Evolutionary conservation across 2,888 invertebrate genomes (phyloP), one percentile per base, ranked within the genome.

Genomic region (Protula sp.): DNA sequence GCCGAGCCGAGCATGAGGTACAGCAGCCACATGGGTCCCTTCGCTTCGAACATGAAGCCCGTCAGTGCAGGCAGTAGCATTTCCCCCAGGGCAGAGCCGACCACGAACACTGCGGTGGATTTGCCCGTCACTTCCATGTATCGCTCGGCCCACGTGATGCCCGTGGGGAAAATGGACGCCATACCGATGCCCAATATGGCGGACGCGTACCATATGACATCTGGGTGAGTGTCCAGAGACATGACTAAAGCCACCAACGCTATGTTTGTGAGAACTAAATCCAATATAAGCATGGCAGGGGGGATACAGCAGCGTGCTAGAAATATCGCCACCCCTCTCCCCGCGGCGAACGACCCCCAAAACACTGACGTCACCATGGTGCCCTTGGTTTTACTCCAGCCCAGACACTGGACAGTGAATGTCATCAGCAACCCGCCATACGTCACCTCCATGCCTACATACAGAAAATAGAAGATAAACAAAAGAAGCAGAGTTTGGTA

Each of bases 121-220:
- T 79, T 79, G n/a, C 83, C 82, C 0, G 81, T 79, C 14, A 83
- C 69, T 28, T 76, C 75, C 55, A 82, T 77, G 66, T 81, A 81
- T 26, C 73, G 71, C 64, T 83, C 82, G 2, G 81, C 74, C 83
- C 83, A 83, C 1, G 80, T 73, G n/a, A 83, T 74, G 22, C 79
- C 77, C 0, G 82, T 77, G 3, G 83, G 83, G 61, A 83, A 82
- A 4, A 82, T 75, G 4, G 83, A 81, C 0, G 83, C 81, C 72
- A 82, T 74, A 24, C 83, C 83, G 2, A 81, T 66, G 2, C 82
- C 83, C 14, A 83, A 67, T 2, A 78, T 62, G 2, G 78, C 69
- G 1, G 82, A 76, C 9, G 81, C 79, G 14, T 78, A 60, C 81
- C 82, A 82, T 47, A 83, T 60, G 5, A 64, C 53, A 14, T 19